Evolutionary conservation across 2,797 vertebrate species (phyloP).

Genomic region (Pogoniulus pusillus): DNA sequence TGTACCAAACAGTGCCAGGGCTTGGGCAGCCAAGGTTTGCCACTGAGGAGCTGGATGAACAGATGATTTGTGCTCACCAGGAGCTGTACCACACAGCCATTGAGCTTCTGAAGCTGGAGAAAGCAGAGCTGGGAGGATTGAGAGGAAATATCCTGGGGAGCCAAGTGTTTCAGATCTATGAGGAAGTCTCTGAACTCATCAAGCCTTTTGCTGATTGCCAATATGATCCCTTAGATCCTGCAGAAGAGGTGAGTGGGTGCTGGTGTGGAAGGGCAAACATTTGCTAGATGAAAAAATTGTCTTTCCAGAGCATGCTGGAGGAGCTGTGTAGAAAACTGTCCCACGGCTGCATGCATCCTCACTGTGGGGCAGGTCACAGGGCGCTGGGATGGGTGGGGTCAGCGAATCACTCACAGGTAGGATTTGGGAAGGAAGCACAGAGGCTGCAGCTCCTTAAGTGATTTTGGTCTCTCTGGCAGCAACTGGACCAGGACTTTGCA

Average conservation of each 20-base stretch:
- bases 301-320: fast-evolving
- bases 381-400: not conserved
- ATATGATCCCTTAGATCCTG: conserved; percentile 77
- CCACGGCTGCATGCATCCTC: fast-evolving
- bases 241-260: conserved; percentile 65
- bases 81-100: conserved; percentile 72
- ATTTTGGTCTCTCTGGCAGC: conserved; percentile 36
- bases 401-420: not conserved
- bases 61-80: conserved; percentile 24
- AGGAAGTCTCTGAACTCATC: conserved; percentile 74
- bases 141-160: conserved; percentile 64
- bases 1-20: fast-evolving
- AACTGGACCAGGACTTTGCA: conserved; percentile 68
- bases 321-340: not conserved
- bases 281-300: not conserved
- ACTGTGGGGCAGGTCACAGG: not conserved
- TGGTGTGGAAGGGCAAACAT: too few relatives aligned
- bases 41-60: fast-evolving
- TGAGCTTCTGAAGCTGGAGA: conserved; percentile 77
- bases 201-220: conserved; percentile 71
- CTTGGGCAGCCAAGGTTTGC: fast-evolving
- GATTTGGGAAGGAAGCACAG: not conserved
- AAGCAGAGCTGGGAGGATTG: conserved; percentile 72
- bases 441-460: fast-evolving
- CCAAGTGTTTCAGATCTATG: conserved; percentile 64